These are phyloP conservation scores for Junonia oenone DNA, from an alignment of 2,888 invertebrate genomes.

Conservation along the genomic window DNA sequence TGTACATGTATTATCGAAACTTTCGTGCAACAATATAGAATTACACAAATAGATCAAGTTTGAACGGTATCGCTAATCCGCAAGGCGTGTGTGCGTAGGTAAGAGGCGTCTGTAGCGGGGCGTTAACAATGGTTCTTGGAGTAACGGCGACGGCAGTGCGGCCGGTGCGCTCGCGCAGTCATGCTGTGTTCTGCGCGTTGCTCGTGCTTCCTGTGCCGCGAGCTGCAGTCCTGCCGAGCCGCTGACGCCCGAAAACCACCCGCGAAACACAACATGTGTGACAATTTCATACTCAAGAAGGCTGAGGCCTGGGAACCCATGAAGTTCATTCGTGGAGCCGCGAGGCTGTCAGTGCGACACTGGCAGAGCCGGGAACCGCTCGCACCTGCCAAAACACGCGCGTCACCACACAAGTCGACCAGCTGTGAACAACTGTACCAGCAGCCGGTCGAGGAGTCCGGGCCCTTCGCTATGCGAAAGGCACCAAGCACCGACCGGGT, in stretches of 20 bases:
- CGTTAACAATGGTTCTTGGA: constrained; percentile 51
- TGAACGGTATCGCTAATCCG: constrained; percentile 61
- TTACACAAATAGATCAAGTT: constrained; percentile 34
- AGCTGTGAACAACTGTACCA: constrained; percentile 75
- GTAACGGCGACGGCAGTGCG: constrained; percentile 58
- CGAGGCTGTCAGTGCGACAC: constrained; percentile 74
- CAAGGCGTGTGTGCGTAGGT: constrained; percentile 50
- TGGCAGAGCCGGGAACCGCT: constrained; percentile 72
- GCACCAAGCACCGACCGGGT: constrained; percentile 74
- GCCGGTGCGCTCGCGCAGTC: constrained; percentile 62
- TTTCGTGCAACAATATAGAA: constrained; percentile 28
- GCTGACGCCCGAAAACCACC: constrained; percentile 68
- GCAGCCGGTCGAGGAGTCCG: constrained; percentile 56
- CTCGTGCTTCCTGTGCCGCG: constrained; percentile 86
- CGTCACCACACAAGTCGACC: constrained; percentile 64
- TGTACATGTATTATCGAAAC: constrained; percentile 7
- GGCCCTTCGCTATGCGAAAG: constrained; percentile 60
- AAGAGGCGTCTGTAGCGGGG: constrained; percentile 37
- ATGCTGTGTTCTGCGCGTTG: constrained; percentile 87
- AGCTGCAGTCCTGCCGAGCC: constrained; percentile 82
- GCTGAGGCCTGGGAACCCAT: constrained; percentile 74
- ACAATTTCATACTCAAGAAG: constrained; percentile 78
- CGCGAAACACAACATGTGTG: constrained; percentile 61
- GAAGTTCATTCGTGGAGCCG: constrained; percentile 71
- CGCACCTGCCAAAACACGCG: constrained; percentile 59